These are phyloP conservation scores for Eremophila alpestris DNA, from an alignment of 2,797 vertebrate species.

Conservation along the genomic window DNA sequence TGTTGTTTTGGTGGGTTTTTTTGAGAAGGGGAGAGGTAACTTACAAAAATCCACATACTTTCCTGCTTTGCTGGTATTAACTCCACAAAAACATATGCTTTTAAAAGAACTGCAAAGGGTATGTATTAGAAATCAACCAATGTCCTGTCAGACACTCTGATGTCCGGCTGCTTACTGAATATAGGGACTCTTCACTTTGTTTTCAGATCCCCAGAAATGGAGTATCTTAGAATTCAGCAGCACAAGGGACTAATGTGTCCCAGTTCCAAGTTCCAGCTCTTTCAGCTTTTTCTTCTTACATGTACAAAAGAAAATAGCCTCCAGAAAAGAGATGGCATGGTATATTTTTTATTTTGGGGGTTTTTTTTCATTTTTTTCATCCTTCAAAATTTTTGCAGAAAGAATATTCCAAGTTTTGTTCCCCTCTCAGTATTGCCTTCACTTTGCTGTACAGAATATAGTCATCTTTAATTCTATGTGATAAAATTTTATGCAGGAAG, in stretches of 20 bases:
- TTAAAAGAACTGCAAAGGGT: neutral
- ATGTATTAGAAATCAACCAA: neutral
- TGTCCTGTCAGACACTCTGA: neutral
- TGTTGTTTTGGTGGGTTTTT: neutral
- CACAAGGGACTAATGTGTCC: neutral
- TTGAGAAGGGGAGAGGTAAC: accelerated
- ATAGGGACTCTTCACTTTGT: neutral
- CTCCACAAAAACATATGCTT: neutral
- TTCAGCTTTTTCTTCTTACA: neutral
- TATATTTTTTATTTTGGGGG: neutral
- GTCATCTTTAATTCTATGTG: neutral
- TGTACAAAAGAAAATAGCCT: neutral
- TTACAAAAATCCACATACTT: neutral
- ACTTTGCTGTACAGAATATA: neutral
- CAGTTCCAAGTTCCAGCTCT: neutral
- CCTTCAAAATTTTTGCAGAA: neutral
- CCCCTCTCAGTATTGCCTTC: neutral
- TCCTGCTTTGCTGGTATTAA: neutral
- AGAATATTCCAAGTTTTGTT: neutral
- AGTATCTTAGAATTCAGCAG: neutral
- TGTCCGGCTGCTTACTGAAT: neutral
- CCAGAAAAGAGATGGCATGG: neutral
- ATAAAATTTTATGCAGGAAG: neutral
- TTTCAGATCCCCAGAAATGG: neutral
- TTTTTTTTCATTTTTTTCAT: neutral